phyloP scores from a whole-genome alignment of 1,140 invertebrate species.

The Neodiprion pinetum region DNA sequence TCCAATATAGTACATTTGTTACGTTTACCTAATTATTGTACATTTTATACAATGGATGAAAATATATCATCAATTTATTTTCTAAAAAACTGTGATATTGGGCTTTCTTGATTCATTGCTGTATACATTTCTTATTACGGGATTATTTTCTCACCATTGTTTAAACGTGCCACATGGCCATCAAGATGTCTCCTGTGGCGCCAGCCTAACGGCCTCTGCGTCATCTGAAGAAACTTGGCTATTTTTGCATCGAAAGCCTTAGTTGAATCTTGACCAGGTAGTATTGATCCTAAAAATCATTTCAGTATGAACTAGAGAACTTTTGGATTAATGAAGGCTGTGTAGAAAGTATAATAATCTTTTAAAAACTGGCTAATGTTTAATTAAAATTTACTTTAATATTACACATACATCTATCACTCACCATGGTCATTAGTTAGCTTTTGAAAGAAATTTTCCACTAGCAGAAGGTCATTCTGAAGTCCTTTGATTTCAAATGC shows the following conservation, averaged over 20 bases:
- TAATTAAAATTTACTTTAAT: background rate
- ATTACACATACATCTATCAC: background rate
- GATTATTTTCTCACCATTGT: conserved; percentile 16
- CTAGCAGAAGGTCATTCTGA: conserved; percentile 21
- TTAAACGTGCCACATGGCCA: background rate
- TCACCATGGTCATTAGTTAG: conserved; percentile 34
- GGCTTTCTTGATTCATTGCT: background rate
- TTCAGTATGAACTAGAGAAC: background rate
- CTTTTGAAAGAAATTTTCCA: conserved; percentile 31
- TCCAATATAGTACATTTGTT: background rate
- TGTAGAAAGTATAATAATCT: background rate
- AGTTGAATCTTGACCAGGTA: background rate
- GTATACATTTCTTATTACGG: background rate
- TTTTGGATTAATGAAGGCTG: background rate
- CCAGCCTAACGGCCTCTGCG: background rate
- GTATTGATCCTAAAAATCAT: background rate
- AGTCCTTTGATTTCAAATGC: background rate
- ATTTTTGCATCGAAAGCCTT: conserved; percentile 25
- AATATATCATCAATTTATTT: too few relatives aligned
- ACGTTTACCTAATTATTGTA: background rate
- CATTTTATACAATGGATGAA: too few relatives aligned
- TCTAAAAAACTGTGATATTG: background rate
- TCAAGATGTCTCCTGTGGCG: conserved; percentile 24
- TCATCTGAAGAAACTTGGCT: conserved; percentile 31
- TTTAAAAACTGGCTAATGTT: background rate